A percentile compares a stretch with the other conserved stretches of the same genome.
Evolutionary conservation across 2,113 vertebrate genomes (phyloP).

Genomic region (Vicugna pacos): DNA sequence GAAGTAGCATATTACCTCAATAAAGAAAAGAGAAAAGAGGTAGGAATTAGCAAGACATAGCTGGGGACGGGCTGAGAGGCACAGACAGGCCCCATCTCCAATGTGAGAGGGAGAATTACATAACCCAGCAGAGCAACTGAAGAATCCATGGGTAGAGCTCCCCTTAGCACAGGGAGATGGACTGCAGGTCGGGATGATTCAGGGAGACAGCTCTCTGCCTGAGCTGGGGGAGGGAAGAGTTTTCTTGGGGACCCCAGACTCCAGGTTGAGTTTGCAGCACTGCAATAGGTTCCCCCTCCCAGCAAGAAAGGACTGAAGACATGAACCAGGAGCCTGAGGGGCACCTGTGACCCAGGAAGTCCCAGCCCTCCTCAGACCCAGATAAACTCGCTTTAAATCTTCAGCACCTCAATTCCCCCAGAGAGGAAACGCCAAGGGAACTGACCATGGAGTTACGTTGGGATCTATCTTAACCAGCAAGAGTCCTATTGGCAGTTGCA

Average conservation of each 20-base stretch:
- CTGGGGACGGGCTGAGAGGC: neutral
- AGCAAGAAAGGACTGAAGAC: neutral
- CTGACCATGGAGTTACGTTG: neutral
- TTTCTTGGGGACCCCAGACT: neutral
- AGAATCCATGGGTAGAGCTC: neutral
- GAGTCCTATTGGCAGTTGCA: neutral
- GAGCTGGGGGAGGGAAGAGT: neutral
- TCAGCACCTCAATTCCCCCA: neutral
- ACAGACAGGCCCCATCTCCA: neutral
- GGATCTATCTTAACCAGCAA: neutral
- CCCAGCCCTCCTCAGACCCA: neutral
- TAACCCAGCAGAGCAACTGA: rapidly evolving
- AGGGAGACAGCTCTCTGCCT: neutral
- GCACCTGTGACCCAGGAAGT: neutral
- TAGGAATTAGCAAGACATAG: neutral
- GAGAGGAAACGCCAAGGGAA: neutral
- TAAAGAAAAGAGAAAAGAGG: neutral
- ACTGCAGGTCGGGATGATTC: neutral
- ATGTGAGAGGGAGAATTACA: neutral
- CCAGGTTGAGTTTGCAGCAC: neutral
- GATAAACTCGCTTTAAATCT: neutral
- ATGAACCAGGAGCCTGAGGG: neutral
- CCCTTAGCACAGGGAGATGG: neutral
- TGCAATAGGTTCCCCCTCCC: neutral
- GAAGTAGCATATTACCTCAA: neutral